Evolutionary conservation across 2,113 vertebrate genomes (phyloP), one percentile per base, ranked within the genome.

Genomic region (Ia io): DNA sequence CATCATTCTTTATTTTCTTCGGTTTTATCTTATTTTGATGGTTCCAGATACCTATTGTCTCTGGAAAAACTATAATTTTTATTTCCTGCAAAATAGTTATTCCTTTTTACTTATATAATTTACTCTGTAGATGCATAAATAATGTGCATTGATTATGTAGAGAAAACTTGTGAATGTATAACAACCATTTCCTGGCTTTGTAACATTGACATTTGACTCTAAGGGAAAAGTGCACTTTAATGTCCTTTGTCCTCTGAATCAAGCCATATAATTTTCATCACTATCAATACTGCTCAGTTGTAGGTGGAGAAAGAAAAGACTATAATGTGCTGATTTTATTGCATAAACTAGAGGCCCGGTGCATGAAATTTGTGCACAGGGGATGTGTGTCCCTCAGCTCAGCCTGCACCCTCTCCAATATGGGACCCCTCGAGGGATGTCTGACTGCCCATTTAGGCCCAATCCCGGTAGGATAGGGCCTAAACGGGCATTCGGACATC

Each of bases 181-280:
- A 89, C 11, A 69, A 6, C 22, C 22, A 87, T 95, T 94, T 91
- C 63, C 35, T 92, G 20, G 10, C 14, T 91, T 85, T 49, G 20
- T 70, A 69, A 59, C 20, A 49, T 40, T 86, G 16, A 25, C 17
- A 47, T 63, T 91, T 86, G 37, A 69, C 32, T 20, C 78, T n/a
- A 22, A 56, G 16, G 28, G 12, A 4, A 74, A 84, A 44, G 63
- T 22, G 28, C 53, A 13, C 4, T 84, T 65, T 1, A 70, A 1
- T 70, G 28, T 87, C 61, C 13, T 77, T 78, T 28, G 73, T 59
- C 69, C 83, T 95, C 44, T 91, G 51, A 94, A 69, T 91, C 11
- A 95, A 95, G 42, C 53, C 47, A 71, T 84, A 28, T 67, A 42
- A 59, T 93, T 89, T 80, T 86, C 47, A 92, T 80, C 90, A 84